A percentile compares a stretch with the other conserved stretches of the same genome.
phyloP scores from a whole-genome alignment of 2,797 vertebrate species.

The Lepilemur septentrionalis region DNA sequence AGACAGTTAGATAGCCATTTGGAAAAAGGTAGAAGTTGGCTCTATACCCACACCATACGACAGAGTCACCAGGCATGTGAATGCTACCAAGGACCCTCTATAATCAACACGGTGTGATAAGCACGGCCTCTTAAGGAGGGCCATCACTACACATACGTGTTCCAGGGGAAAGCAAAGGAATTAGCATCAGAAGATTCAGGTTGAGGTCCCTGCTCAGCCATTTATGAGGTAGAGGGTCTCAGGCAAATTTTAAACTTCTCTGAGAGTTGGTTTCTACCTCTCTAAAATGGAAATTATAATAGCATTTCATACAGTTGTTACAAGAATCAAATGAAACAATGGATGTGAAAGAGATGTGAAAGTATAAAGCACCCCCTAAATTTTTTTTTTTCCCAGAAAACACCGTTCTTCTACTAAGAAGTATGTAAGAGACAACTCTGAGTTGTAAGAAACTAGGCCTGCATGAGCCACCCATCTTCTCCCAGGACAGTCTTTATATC shows the following conservation, averaged over 20 bases:
- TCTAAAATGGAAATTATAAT: background rate
- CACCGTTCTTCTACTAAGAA: background rate
- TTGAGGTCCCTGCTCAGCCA: background rate
- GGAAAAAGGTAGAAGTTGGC: background rate
- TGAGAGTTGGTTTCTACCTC: background rate
- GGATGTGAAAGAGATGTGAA: rapidly evolving
- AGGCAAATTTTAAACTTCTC: too few relatives aligned
- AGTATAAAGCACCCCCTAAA: rapidly evolving
- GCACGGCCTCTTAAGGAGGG: rapidly evolving
- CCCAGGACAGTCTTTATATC: rapidly evolving
- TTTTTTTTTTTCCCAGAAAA: background rate
- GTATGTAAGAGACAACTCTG: rapidly evolving
- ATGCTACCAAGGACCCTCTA: rapidly evolving
- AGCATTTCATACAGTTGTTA: background rate
- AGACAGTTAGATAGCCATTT: background rate
- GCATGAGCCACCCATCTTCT: too few relatives aligned
- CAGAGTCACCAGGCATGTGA: rapidly evolving
- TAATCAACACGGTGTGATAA: rapidly evolving
- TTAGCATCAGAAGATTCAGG: background rate
- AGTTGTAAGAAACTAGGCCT: background rate
- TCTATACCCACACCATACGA: rapidly evolving
- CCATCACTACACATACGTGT: rapidly evolving
- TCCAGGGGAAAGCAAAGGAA: background rate
- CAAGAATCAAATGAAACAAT: background rate
- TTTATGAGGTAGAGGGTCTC: rapidly evolving